phyloP scores from a whole-genome alignment of 2,113 vertebrate genomes.

The Lophotis ruficrista region DNA sequence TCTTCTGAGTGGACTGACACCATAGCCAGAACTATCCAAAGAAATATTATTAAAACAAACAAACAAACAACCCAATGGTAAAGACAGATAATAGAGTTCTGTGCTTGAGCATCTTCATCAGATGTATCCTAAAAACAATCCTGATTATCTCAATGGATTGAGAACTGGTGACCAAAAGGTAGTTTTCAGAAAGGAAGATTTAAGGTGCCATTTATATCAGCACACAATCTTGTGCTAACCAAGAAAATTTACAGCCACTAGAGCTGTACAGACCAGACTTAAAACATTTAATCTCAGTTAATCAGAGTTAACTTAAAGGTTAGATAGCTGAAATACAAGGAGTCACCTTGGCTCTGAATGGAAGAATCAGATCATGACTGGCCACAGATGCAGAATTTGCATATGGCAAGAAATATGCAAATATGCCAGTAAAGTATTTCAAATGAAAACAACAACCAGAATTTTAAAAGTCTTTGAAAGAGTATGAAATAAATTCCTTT shows the following conservation, averaged over 20 bases:
- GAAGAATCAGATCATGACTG: accelerated
- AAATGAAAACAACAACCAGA: neutral
- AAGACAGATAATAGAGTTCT: neutral
- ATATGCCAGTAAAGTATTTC: neutral
- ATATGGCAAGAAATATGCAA: neutral
- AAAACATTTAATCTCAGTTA: neutral
- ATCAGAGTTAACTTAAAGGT: neutral
- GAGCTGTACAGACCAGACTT: neutral
- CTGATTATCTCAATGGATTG: neutral
- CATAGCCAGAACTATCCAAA: neutral
- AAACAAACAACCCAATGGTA: neutral
- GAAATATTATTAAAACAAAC: neutral
- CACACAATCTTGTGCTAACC: neutral
- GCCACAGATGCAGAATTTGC: neutral
- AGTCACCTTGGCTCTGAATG: neutral
- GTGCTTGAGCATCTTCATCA: neutral
- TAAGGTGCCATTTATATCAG: neutral
- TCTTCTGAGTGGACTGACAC: neutral
- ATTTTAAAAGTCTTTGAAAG: neutral
- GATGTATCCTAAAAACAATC: neutral
- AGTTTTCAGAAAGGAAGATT: neutral
- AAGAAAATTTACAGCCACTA: neutral
- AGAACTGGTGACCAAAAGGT: neutral
- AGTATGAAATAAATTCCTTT: neutral
- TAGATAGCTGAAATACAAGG: neutral